Percentiles rank a stretch among this genome's conserved stretches.
These are phyloP conservation scores for Aeoliscus strigatus DNA, from an alignment of 2,797 vertebrate genomes.

Conservation along the genomic window DNA sequence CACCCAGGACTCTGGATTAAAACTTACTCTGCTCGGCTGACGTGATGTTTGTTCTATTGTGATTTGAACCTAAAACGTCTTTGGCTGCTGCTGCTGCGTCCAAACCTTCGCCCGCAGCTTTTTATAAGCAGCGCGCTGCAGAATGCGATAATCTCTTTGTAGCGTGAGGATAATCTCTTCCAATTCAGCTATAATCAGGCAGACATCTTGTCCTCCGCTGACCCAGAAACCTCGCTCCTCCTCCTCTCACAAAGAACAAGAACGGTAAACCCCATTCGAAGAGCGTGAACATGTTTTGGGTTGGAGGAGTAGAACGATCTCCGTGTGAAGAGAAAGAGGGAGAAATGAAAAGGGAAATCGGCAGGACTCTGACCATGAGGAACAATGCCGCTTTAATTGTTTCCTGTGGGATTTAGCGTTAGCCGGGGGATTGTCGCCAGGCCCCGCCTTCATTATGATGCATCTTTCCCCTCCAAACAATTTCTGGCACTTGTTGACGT, in stretches of 20 bases:
- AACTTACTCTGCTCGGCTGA: too few species aligned
- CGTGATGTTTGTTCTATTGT: too few species aligned
- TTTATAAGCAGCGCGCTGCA: slow-evolving; percentile 7
- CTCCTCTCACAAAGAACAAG: slow-evolving; percentile 4
- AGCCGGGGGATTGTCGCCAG: slow-evolving; percentile 31
- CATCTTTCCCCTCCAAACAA: slow-evolving; percentile 30
- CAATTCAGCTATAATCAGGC: slow-evolving; percentile 43
- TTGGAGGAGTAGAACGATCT: slow-evolving; percentile 12
- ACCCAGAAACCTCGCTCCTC: slow-evolving; percentile 29
- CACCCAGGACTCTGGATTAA: too few species aligned
- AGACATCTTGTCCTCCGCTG: slow-evolving; percentile 47
- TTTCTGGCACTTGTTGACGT: slow-evolving; percentile 61
- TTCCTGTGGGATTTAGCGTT: slow-evolving; percentile 63
- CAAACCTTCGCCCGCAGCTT: slow-evolving; percentile 26
- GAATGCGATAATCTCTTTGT: slow-evolving; percentile 44
- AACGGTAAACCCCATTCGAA: slow-evolving; percentile 39
- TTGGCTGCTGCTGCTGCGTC: slow-evolving; percentile 19
- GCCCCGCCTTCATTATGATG: slow-evolving; percentile 54
- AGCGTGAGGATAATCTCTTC: slow-evolving; percentile 49
- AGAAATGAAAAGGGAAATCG: background rate
- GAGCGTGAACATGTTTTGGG: background rate
- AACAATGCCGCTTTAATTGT: slow-evolving; percentile 56
- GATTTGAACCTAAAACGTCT: slow-evolving; percentile 28
- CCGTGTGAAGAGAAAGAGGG: slow-evolving; percentile 16
- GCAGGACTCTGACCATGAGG: slow-evolving; percentile 27